These are phyloP conservation scores for Porites evermanni DNA, from an alignment of 92 coral and sea anemone genomes.

Conservation along the genomic window DNA sequence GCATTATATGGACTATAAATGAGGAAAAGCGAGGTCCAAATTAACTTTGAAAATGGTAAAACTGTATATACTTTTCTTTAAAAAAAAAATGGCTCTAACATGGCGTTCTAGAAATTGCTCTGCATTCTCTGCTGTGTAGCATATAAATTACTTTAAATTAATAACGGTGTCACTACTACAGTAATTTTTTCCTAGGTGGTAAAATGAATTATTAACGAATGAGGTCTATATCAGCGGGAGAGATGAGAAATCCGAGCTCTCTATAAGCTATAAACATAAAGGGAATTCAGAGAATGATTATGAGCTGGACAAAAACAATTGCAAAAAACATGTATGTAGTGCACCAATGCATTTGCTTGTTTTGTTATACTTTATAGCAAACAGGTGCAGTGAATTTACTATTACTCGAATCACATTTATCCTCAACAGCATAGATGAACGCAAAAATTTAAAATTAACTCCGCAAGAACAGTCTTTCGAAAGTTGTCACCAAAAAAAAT, in stretches of 20 bases:
- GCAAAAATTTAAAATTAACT: background rate
- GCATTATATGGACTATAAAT: too few relatives aligned
- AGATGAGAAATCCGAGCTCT: slow-evolving; percentile 12
- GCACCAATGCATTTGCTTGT: slow-evolving; percentile 18
- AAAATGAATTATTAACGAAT: slow-evolving; percentile 29
- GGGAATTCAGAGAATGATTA: slow-evolving; percentile 13
- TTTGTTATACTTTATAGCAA: slow-evolving; percentile 9
- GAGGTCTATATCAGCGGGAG: slow-evolving; percentile 33
- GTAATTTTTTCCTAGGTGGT: background rate
- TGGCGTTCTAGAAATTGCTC: too few relatives aligned
- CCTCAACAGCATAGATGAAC: background rate
- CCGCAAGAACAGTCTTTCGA: background rate
- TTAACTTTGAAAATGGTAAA: too few relatives aligned
- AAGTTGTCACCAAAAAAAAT: background rate
- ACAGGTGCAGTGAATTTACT: slow-evolving; percentile 19
- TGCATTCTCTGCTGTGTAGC: slow-evolving; percentile 7
- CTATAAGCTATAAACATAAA: slow-evolving; percentile 10
- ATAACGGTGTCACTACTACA: background rate
- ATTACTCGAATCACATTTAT: background rate
- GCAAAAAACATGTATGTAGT: background rate
- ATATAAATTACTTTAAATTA: background rate
- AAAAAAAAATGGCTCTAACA: too few relatives aligned
- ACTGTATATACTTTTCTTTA: too few relatives aligned
- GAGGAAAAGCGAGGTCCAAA: too few relatives aligned
- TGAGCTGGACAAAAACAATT: slow-evolving; percentile 7